Base-by-base conservation (phyloP, 2,888 invertebrate genomes). In the Muschampia plurimacula region DNA sequence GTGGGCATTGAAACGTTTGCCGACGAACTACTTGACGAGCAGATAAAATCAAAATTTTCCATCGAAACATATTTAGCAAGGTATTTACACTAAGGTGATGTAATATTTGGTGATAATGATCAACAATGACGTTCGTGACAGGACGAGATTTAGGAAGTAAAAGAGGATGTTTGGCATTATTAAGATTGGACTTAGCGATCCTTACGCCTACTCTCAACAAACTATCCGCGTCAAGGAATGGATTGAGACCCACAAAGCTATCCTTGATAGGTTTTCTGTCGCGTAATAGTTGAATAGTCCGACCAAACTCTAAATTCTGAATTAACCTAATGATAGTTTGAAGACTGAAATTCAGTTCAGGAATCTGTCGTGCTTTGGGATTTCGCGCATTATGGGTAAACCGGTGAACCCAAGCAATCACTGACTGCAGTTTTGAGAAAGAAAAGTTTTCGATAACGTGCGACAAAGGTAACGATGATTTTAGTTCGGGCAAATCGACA, bases 31-130 rank as follows among this genome's bases (percentile, higher is more conserved):
- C 65, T 65, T 49, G 22, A 5, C 65, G 65, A 7, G 65, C 52
- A 65, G 65, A 65, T 3, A 65, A 49, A n/a, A 65, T 65, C 65
- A 49, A 65, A 52, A 65, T 52, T 36, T 65, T 65, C 32, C 65
- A 52, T 52, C 32, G 65, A 36, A 65, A 52, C n/a, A 65, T 36
- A 5, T n/a, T 65, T 41, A 49, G 49, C 5, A 65, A 49, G 0
- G 65, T 65, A n/a, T 52, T 66, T 0, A n/a, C 65, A 32, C 65
- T 49, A 36, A 52, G 65, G 36, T 66, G 65, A 10, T 49, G 36
- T 52, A 66, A 66, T 15, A 66, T 52, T 13, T 15, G 49, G 4
- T 66, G 65, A 52, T 66, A 66, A 36, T 66, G 52, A n/a, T 66
- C 52, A n/a, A 66, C 49, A 9, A 66, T 32, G n/a, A 49, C 1